phyloP scores from a whole-genome alignment of 2,888 invertebrate genomes.

The Ochropacha duplaris region DNA sequence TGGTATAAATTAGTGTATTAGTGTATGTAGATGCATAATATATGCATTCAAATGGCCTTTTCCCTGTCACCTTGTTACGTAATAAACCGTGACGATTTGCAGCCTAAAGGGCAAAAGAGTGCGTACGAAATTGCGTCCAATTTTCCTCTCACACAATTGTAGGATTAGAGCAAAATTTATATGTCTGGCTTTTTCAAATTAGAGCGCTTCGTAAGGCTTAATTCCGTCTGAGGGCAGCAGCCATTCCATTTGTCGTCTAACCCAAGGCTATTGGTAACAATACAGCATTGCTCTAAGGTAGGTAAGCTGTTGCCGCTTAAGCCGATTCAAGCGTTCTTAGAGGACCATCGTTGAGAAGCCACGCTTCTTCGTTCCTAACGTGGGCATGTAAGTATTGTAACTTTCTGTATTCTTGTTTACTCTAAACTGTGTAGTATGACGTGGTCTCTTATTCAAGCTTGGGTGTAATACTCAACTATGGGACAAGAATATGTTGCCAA shows the following conservation, averaged over 20 bases:
- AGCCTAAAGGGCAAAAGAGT: constrained; percentile 58
- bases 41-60: constrained; percentile 41
- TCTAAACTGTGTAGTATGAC: background rate
- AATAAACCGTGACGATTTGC: constrained; percentile 69
- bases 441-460: background rate
- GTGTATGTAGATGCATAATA: constrained; percentile 14
- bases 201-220: constrained; percentile 60
- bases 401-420: constrained; percentile 5
- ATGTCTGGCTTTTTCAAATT: constrained; percentile 81
- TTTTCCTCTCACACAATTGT: constrained; percentile 74
- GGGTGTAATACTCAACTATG: background rate
- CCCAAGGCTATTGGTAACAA: constrained; percentile 50
- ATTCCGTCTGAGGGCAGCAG: constrained; percentile 62
- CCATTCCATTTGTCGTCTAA: constrained; percentile 59
- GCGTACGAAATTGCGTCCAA: constrained; percentile 71
- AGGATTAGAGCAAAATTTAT: constrained; percentile 78
- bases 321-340: constrained; percentile 15
- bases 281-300: constrained; percentile 13
- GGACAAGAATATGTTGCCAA: background rate
- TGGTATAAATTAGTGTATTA: constrained; percentile 4
- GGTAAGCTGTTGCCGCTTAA: constrained; percentile 13
- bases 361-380: constrained; percentile 12
- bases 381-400: constrained; percentile 10
- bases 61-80: constrained; percentile 57
- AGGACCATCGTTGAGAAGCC: constrained; percentile 23